Evolutionary conservation across 2,113 vertebrate genomes (phyloP).

Genomic region (Octodon degus): DNA sequence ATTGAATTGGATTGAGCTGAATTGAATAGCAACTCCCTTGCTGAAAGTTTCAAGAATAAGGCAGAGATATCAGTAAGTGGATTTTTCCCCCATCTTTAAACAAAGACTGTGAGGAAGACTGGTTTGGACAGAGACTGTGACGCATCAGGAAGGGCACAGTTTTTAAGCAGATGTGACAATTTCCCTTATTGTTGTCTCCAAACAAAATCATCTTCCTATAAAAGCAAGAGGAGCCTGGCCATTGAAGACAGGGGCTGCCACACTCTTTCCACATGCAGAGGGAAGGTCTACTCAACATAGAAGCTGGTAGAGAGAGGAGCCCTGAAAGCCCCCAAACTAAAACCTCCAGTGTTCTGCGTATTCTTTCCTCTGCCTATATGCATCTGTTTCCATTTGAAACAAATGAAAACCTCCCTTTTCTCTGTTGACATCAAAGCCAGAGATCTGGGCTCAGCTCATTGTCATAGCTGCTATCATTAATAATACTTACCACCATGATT

Average conservation of each 20-base stretch:
- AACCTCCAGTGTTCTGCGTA: background rate
- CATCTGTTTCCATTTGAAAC: constrained; percentile 77
- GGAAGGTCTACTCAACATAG: background rate
- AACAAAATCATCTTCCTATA: background rate
- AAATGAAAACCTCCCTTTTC: constrained; percentile 70
- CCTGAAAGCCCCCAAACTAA: background rate
- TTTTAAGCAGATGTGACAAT: background rate
- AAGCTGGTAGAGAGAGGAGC: background rate
- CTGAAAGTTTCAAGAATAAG: background rate
- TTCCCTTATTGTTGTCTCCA: background rate
- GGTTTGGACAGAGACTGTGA: background rate
- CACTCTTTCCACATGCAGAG: background rate
- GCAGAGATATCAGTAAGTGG: background rate
- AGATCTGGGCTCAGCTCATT: constrained; percentile 33
- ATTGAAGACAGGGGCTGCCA: background rate
- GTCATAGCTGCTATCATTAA: constrained; percentile 66
- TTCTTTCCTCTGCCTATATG: constrained; percentile 2
- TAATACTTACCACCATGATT: constrained; percentile 47
- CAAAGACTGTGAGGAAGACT: background rate
- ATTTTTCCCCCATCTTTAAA: background rate
- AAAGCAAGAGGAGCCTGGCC: background rate
- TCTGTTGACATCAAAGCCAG: constrained; percentile 70
- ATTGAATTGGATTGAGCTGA: background rate
- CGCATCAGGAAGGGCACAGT: background rate
- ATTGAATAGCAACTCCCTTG: background rate